Conservation (phyloP, 2,888 invertebrate genomes). For the Limnephilus rhombicus region DNA sequence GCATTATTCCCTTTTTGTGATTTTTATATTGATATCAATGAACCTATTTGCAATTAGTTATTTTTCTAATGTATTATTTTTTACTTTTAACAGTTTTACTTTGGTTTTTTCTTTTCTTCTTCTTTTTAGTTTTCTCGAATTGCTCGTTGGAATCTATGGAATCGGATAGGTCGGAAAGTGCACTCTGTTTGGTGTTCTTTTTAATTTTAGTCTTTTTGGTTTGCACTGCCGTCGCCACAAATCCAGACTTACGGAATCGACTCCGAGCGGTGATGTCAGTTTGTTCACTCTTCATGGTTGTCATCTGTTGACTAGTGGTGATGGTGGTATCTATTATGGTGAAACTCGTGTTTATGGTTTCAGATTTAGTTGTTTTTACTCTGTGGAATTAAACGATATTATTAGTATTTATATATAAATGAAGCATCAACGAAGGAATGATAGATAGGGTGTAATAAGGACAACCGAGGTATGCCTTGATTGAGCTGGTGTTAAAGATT, state of each 20-base stretch:
- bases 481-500: background rate
- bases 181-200: conserved; percentile 67
- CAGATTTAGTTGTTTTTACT: conserved; percentile 74
- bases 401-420: background rate
- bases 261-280: conserved; percentile 69
- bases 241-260: conserved; percentile 79
- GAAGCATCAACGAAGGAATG: too few species aligned
- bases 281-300: conserved; percentile 38
- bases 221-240: conserved; percentile 79
- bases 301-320: conserved; percentile 62
- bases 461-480: background rate
- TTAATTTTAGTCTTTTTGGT: conserved; percentile 71
- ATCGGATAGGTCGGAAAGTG: conserved; percentile 73
- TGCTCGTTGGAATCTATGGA: conserved; percentile 74
- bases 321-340: conserved; percentile 61
- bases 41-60: background rate
- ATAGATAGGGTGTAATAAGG: background rate
- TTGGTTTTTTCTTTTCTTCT: conserved; percentile 71
- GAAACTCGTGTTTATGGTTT: conserved; percentile 58
- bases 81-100: conserved; percentile 49
- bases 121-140: conserved; percentile 75
- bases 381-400: conserved; percentile 69
- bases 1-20: background rate
- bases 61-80: background rate
- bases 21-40: background rate